A percentile compares a stretch with the other conserved stretches of the same genome.
Conservation (phyloP, 2,797 vertebrate species). For the Onychomys arenicola region DNA sequence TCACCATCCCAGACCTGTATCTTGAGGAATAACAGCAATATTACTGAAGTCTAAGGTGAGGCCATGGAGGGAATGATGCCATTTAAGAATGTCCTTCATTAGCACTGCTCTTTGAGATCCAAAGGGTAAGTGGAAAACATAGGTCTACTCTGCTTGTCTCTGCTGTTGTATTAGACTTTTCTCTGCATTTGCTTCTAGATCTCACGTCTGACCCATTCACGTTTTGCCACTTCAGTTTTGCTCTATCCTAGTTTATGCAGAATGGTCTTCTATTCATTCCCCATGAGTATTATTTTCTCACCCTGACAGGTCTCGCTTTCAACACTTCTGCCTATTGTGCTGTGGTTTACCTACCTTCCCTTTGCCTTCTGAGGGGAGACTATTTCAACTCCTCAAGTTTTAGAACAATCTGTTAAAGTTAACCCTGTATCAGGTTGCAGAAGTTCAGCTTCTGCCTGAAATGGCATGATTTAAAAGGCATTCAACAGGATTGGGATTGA, state of each 20-base stretch:
- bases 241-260: conserved; percentile 38
- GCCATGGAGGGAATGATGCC: not conserved
- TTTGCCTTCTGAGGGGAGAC: conserved; percentile 22
- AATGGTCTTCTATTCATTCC: not conserved
- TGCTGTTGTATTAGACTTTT: not conserved
- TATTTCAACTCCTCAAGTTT: conserved; percentile 81
- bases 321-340: not conserved
- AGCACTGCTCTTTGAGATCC: not conserved
- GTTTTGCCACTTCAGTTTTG: conserved; percentile 48
- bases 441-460: conserved; percentile 72
- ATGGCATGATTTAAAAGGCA: conserved; percentile 67
- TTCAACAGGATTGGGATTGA: conserved; percentile 42
- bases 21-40: not conserved
- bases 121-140: not conserved
- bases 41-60: not conserved
- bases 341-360: not conserved
- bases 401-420: conserved; percentile 72
- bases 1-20: not conserved
- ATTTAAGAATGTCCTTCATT: not conserved
- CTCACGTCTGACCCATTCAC: not conserved
- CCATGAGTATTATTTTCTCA: conserved; percentile 23
- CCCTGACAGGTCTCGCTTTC: not conserved
- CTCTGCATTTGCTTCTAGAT: conserved; percentile 40
- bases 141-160: not conserved
- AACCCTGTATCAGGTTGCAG: conserved; percentile 79